Evolutionary conservation across 2,797 vertebrate genomes (phyloP).

Genomic region (Ficedula albicollis): DNA sequence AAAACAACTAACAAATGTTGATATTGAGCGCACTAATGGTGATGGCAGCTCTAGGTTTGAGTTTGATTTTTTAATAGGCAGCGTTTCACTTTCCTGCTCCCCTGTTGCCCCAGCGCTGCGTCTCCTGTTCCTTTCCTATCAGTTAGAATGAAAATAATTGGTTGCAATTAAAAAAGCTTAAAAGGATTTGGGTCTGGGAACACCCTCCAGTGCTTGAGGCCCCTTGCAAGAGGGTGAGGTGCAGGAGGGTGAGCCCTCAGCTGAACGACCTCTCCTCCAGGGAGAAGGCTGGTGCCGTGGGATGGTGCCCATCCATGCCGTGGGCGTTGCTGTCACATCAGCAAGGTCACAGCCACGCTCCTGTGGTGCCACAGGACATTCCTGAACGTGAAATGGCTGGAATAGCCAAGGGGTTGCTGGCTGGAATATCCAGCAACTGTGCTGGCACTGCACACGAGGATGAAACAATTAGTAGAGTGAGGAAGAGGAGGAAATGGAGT

Average conservation of each 20-base stretch:
- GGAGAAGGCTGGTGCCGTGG: neutral
- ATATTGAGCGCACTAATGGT: neutral
- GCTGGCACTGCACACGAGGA: rapidly evolving
- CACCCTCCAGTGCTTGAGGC: neutral
- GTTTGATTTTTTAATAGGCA: neutral
- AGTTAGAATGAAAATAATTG: conserved; percentile 42
- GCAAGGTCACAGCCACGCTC: rapidly evolving
- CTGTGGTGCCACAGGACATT: neutral
- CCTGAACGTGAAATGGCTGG: neutral
- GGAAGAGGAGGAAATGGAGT: neutral
- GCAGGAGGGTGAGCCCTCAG: neutral
- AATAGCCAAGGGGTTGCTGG: neutral
- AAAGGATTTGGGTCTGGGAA: neutral
- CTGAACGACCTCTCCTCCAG: neutral
- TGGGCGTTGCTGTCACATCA: rapidly evolving
- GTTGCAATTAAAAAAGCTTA: conserved; percentile 45
- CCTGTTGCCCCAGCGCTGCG: neutral
- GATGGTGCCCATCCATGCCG: rapidly evolving
- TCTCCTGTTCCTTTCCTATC: neutral
- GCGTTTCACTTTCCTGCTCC: neutral
- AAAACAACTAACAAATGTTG: neutral
- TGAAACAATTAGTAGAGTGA: neutral
- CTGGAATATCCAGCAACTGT: neutral
- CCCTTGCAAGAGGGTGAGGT: too few relatives aligned
- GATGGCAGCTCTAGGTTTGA: neutral